These are phyloP conservation scores for Syrmaticus mikado DNA, from an alignment of 2,113 vertebrate genomes.

Conservation along the genomic window DNA sequence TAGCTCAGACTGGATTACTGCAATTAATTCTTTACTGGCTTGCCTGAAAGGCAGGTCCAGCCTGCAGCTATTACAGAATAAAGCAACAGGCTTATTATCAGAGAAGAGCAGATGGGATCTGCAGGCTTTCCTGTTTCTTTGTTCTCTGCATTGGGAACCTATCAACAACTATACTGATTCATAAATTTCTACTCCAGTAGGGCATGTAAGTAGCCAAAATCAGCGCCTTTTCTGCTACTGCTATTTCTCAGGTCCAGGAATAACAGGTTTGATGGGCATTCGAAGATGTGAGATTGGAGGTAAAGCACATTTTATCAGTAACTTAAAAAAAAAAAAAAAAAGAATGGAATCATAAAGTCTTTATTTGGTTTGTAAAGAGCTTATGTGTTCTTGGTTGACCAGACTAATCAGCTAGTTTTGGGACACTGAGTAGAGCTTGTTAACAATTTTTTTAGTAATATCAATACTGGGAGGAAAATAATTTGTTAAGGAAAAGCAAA, in stretches of 20 bases:
- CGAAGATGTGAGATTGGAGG: background rate
- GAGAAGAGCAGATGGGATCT: conserved; percentile 65
- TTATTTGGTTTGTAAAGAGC: background rate
- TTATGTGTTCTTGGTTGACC: background rate
- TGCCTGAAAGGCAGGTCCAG: conserved; percentile 54
- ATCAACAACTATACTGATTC: background rate
- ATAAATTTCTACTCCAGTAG: background rate
- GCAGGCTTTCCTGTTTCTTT: conserved; percentile 39
- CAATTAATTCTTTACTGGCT: conserved; percentile 60
- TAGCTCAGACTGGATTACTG: conserved; percentile 57
- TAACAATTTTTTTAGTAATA: background rate
- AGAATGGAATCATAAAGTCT: background rate
- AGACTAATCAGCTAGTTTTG: background rate
- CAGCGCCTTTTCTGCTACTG: background rate
- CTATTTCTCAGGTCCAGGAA: background rate
- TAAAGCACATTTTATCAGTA: background rate
- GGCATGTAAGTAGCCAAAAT: background rate
- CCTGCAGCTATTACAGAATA: conserved; percentile 49
- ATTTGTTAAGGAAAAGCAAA: background rate
- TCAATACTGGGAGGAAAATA: background rate
- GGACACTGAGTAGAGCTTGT: background rate
- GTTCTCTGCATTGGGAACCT: conserved; percentile 1
- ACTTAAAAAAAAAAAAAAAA: background rate
- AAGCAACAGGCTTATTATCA: conserved; percentile 66
- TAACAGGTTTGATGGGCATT: background rate